These are phyloP conservation scores for Gavia stellata DNA, from an alignment of 2,113 vertebrate species.

Conservation along the genomic window DNA sequence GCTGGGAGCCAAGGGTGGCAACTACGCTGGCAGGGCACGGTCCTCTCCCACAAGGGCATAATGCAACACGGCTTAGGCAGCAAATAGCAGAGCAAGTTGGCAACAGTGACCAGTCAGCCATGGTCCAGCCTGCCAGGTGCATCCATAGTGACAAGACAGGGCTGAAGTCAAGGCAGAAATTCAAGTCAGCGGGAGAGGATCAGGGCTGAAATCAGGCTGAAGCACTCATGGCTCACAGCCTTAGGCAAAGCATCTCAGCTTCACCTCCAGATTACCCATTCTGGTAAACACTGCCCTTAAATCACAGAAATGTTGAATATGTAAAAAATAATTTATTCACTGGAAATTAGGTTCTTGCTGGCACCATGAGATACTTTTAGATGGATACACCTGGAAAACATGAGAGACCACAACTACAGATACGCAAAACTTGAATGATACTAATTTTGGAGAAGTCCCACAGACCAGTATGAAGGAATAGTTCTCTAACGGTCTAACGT, in stretches of 20 bases:
- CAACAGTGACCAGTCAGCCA: background rate
- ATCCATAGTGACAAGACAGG: background rate
- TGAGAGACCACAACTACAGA: background rate
- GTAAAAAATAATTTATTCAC: background rate
- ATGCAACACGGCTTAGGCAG: background rate
- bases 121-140: background rate
- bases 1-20: background rate
- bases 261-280: background rate
- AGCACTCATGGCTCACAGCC: background rate
- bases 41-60: background rate
- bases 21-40: background rate
- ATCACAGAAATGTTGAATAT: background rate
- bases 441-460: background rate
- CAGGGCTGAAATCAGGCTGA: background rate
- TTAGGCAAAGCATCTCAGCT: background rate
- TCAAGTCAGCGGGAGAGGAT: background rate
- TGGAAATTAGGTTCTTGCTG: background rate
- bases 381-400: background rate
- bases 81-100: background rate
- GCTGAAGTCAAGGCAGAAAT: background rate
- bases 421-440: background rate
- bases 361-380: background rate
- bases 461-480: background rate
- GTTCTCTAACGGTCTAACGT: background rate
- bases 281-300: background rate